phyloP scores from a whole-genome alignment of 2,888 invertebrate genomes.

The Lysandra coridon region DNA sequence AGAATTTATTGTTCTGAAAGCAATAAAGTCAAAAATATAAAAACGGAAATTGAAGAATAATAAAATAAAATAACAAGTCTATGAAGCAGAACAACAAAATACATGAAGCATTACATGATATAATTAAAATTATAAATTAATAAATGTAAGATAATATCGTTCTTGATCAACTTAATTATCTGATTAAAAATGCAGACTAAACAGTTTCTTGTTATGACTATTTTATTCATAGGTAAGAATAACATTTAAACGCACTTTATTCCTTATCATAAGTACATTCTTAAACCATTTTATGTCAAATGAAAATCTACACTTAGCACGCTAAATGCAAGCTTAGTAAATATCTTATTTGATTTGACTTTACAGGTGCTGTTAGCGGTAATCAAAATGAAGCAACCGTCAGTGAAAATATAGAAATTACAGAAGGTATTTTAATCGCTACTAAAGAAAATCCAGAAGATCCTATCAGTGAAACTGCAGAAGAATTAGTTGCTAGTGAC shows the following conservation, averaged over 20 bases:
- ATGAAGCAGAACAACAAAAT: conserved; percentile 31
- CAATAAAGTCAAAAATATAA: background rate
- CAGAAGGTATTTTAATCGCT: background rate
- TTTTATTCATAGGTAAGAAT: background rate
- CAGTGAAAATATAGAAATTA: background rate
- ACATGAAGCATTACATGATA: background rate
- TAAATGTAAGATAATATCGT: background rate
- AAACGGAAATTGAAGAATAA: conserved; percentile 11
- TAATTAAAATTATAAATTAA: background rate
- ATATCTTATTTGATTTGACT: background rate
- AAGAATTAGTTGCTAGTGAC: background rate
- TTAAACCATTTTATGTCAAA: too few species aligned
- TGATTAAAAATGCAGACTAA: background rate
- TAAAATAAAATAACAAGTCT: background rate
- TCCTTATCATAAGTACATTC: background rate
- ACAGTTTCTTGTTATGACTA: background rate
- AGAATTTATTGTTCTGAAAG: background rate
- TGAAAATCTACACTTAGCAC: too few species aligned
- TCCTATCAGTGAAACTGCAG: background rate
- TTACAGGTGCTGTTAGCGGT: background rate
- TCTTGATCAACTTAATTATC: background rate
- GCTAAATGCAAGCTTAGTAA: background rate
- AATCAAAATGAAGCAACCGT: background rate
- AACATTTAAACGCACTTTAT: background rate
- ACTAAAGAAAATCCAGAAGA: background rate